Percentiles rank a stretch among this genome's conserved stretches.
phyloP scores from a whole-genome alignment of 2,797 vertebrate species.

The Cephalopachus bancanus region DNA sequence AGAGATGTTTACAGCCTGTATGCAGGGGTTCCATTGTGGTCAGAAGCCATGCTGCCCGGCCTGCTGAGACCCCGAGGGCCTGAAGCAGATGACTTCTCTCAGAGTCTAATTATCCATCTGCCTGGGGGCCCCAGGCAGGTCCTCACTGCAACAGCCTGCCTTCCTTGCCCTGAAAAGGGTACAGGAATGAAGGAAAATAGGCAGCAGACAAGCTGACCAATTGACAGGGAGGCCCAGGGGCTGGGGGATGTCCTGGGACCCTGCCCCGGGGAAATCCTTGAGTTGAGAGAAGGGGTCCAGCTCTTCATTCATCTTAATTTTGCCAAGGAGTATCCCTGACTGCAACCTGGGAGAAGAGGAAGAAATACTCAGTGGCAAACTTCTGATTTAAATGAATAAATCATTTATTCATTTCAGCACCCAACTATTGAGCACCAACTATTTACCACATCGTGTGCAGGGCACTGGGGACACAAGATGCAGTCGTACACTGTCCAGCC shows the following conservation, averaged over 20 bases:
- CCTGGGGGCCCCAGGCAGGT: conserved; percentile 67
- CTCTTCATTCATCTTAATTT: conserved; percentile 53
- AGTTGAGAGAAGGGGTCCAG: background rate
- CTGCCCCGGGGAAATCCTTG: background rate
- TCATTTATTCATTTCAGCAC: conserved; percentile 17
- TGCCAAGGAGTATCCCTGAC: background rate
- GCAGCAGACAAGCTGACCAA: background rate
- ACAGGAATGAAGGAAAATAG: conserved; percentile 26
- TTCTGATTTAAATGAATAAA: background rate
- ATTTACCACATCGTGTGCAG: background rate
- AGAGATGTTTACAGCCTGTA: conserved; percentile 77
- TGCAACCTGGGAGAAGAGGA: background rate
- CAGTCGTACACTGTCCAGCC: too few relatives aligned
- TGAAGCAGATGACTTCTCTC: conserved; percentile 87
- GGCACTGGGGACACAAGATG: background rate
- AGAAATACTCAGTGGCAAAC: conserved; percentile 22
- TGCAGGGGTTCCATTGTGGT: conserved; percentile 54
- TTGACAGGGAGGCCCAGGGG: background rate
- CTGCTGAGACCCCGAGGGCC: conserved; percentile 69
- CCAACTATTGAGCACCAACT: background rate
- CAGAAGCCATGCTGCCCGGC: conserved; percentile 66
- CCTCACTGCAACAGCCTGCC: background rate
- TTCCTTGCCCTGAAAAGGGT: conserved; percentile 8
- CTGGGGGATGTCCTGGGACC: background rate
- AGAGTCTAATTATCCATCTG: conserved; percentile 80